Percentiles rank a stretch among this genome's conserved stretches.
These are phyloP conservation scores for Xanthorhoe spadicearia DNA, from an alignment of 2,888 invertebrate species.

Conservation along the genomic window DNA sequence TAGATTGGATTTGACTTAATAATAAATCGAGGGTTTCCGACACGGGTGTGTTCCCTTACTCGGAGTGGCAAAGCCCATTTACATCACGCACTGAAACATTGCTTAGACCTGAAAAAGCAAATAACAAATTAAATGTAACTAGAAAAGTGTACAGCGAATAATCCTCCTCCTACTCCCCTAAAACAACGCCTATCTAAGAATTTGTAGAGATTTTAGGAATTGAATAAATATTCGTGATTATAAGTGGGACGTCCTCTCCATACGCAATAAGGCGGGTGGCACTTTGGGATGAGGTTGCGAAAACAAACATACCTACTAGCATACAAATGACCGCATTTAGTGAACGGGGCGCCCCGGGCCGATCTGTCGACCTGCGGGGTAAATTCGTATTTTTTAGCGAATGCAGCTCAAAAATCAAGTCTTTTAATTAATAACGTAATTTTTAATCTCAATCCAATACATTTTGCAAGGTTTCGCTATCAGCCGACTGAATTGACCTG, in stretches of 20 bases:
- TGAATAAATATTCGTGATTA: slow-evolving; percentile 24
- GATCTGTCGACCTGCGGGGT: slow-evolving; percentile 48
- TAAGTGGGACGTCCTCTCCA: slow-evolving; percentile 28
- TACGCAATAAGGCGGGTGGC: slow-evolving; percentile 45
- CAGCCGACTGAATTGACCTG: too few species aligned
- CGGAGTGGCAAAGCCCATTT: slow-evolving; percentile 10
- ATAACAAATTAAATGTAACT: slow-evolving; percentile 12
- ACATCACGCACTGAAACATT: slow-evolving; percentile 47
- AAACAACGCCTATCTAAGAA: background rate
- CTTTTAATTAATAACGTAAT: slow-evolving; percentile 4
- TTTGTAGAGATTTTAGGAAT: slow-evolving; percentile 14
- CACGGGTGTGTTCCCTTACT: too few species aligned
- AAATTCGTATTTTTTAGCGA: slow-evolving; percentile 41
- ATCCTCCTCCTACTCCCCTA: background rate
- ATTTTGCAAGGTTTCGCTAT: background rate
- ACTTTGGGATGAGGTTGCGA: slow-evolving; percentile 47
- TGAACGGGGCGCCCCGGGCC: slow-evolving; percentile 47
- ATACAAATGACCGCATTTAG: slow-evolving; percentile 68
- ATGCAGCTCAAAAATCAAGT: slow-evolving; percentile 18
- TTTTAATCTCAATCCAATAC: background rate
- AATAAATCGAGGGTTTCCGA: too few species aligned
- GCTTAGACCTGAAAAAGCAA: slow-evolving; percentile 44
- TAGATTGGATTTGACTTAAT: too few species aligned
- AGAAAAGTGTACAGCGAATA: background rate
- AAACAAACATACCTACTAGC: slow-evolving; percentile 66